Evolutionary conservation across 2,888 invertebrate genomes (phyloP), one percentile per base, ranked within the genome.

Genomic region (Eupithecia inturbata): DNA sequence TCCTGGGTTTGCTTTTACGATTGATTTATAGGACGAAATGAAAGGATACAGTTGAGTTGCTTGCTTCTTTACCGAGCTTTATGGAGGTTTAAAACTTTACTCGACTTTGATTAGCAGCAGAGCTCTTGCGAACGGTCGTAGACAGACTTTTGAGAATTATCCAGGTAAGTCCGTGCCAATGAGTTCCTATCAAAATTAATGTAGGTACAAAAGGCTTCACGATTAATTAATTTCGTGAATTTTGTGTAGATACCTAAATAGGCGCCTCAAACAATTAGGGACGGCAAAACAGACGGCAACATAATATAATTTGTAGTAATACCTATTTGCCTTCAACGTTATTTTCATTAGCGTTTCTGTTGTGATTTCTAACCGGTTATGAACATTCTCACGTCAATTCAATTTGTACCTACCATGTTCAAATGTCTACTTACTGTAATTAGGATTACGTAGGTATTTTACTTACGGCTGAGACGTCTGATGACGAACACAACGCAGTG

Each of bases 261-360:
- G 64, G 64, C 64, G 19, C 60, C 57, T 71, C 76, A 73, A 69
- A 74, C 66, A 73, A 71, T 71, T 68, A 68, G 3, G n/a, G 53
- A 33, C n/a, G 69, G 31, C 53, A 66, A 39, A 39, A 33, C 31
- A 33, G n/a, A 16, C 66, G 66, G 39, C 62, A 70, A 49, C 53
- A 41, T 67, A 28, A 75, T 68, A 41, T 62, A 41, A 68, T 71
- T 71, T 60, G 41, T 26, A 36, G 53, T 72, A 70, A 72, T 70
- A 67, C 5, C 5, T 4, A 57, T 31, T 9, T 39, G 26, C 45
- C 3, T 31, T 22, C 1, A 62, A 28, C 5, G 19, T 68, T 22
- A 41, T 66, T 67, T 66, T 39, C 3, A 39, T 66, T 39, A 66
- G 22, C 22, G 36, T 14, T 39, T 28, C 19, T 28, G n/a, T 16